Conservation (phyloP, 1,140 invertebrate genomes). For the Monomorium pharaonis region DNA sequence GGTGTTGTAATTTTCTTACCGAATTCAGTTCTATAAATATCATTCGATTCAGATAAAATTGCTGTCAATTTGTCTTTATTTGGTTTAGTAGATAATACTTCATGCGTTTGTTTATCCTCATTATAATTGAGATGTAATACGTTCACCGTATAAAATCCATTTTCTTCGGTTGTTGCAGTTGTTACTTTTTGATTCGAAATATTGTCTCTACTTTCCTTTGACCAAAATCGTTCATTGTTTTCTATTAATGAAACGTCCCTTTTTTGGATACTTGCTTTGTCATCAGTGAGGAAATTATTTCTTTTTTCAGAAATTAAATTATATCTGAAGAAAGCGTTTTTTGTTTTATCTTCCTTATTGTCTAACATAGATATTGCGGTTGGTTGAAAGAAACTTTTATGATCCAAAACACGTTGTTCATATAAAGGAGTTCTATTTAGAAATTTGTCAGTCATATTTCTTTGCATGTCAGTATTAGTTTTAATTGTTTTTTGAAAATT, state of each 20-base stretch:
- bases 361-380: background rate
- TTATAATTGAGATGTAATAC: conserved; percentile 62
- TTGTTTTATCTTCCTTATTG: background rate
- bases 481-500: background rate
- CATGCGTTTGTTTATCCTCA: conserved; percentile 63
- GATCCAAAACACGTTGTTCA: background rate
- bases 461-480: background rate
- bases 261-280: background rate
- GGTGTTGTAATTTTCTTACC: background rate
- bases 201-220: background rate
- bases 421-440: background rate
- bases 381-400: background rate
- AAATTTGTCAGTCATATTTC: background rate
- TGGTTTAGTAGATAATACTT: conserved; percentile 37
- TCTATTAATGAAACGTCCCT: background rate
- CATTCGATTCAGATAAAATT: conserved; percentile 20
- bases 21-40: background rate
- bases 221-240: background rate
- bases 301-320: background rate
- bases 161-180: background rate
- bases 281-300: background rate
- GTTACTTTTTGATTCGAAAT: background rate
- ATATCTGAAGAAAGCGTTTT: background rate
- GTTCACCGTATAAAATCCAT: conserved; percentile 61
- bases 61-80: background rate